Conservation (phyloP, 1,140 invertebrate species). For the Cydia splendana region DNA sequence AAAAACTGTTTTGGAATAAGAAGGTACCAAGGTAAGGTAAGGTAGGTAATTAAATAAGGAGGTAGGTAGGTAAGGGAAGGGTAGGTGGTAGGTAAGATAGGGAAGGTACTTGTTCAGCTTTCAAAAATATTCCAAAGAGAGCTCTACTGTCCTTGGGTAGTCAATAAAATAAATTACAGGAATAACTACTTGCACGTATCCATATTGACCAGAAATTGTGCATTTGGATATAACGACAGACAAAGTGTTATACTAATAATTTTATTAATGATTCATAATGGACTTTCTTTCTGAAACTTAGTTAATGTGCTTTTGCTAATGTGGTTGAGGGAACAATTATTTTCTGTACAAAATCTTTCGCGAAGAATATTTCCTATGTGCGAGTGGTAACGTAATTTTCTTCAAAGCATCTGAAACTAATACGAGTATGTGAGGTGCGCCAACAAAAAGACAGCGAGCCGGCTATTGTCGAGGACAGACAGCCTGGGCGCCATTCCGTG, state of each 20-base stretch:
- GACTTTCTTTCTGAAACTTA: too few species aligned
- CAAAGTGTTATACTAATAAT: not conserved
- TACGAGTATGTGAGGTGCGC: constrained; percentile 35
- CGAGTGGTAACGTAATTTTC: constrained; percentile 25
- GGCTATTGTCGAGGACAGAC: constrained; percentile 38
- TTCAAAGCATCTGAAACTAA: constrained; percentile 33
- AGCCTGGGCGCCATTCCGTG: not conserved
- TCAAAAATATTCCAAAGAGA: too few species aligned
- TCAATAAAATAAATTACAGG: too few species aligned
- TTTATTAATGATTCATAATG: too few species aligned
- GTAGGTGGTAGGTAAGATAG: too few species aligned
- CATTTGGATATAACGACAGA: not conserved
- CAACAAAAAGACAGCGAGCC: constrained; percentile 42
- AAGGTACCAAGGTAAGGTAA: too few species aligned
- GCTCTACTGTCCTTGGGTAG: too few species aligned
- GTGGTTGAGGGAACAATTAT: not conserved
- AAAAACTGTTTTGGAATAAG: not conserved
- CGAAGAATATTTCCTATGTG: not conserved
- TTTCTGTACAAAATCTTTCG: not conserved
- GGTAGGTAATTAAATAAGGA: too few species aligned
- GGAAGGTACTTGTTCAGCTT: too few species aligned
- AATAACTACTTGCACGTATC: too few species aligned
- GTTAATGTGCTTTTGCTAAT: not conserved
- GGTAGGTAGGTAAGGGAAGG: too few species aligned
- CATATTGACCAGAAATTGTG: too few species aligned